Evolutionary conservation across 2,113 vertebrate species (phyloP).

Genomic region (Tychaedon coryphoeus): DNA sequence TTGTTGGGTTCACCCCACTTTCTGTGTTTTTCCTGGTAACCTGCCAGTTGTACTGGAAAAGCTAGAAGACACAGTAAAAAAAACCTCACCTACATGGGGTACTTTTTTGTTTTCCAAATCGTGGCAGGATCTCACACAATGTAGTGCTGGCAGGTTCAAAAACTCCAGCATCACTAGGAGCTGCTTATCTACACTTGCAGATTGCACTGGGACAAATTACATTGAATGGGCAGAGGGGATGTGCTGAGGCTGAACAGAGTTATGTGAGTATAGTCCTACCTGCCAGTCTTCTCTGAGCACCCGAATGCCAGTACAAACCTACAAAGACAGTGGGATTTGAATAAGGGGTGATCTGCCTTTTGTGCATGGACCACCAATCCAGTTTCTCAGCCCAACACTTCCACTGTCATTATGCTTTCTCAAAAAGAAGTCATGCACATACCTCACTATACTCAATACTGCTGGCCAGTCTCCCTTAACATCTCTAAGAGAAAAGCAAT

Average conservation of each 20-base stretch:
- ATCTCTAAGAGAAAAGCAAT: background rate
- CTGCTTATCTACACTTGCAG: background rate
- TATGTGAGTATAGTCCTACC: background rate
- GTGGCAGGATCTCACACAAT: background rate
- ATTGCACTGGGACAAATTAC: background rate
- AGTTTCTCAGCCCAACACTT: background rate
- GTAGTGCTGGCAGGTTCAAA: background rate
- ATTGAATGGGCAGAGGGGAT: background rate
- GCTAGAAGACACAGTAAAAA: background rate
- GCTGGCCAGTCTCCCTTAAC: background rate
- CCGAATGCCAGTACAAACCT: background rate
- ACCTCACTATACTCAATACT: background rate
- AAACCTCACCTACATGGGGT: background rate
- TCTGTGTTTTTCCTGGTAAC: background rate
- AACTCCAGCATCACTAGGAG: background rate
- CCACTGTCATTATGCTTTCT: background rate
- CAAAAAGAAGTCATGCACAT: background rate
- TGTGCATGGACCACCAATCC: background rate
- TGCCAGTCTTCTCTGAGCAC: background rate
- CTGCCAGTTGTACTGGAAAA: background rate
- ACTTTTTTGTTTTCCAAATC: background rate
- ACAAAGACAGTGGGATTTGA: background rate
- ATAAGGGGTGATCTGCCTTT: background rate
- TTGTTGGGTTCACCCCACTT: background rate
- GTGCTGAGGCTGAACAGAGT: background rate